phyloP scores from a whole-genome alignment of 64 coral and sea anemone species.

The Stylophora pistillata region DNA sequence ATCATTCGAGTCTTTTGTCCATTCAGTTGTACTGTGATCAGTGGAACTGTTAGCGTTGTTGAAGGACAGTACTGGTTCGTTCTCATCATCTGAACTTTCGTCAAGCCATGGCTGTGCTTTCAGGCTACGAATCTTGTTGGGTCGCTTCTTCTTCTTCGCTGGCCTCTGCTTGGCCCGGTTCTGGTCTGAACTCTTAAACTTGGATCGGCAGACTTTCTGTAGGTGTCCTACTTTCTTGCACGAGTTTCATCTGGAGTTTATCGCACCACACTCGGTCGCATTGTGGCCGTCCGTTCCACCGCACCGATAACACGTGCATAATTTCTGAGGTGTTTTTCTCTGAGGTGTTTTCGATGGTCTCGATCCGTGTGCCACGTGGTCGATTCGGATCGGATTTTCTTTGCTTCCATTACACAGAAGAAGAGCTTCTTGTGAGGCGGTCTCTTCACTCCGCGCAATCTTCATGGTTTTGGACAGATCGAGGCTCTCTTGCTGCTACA shows the following conservation, averaged over 20 bases:
- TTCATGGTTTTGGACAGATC: constrained; percentile 9
- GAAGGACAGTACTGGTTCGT: constrained; percentile 12
- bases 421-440: not conserved
- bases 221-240: constrained; percentile 47
- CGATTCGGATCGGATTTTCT: constrained; percentile 30
- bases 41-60: constrained; percentile 20
- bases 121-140: not conserved
- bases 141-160: not conserved
- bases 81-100: constrained; percentile 6
- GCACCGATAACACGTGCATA: constrained; percentile 16
- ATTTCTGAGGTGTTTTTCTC: not conserved
- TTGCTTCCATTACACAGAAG: constrained; percentile 12
- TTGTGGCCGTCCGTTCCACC: constrained; percentile 35
- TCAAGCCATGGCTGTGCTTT: constrained; percentile 17
- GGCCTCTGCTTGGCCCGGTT: not conserved
- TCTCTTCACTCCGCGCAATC: not conserved
- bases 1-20: constrained; percentile 23
- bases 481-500: constrained; percentile 10
- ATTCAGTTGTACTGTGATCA: constrained; percentile 9
- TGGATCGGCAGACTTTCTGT: constrained; percentile 3
- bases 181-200: not conserved
- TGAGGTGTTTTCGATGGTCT: not conserved
- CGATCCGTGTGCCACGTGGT: too few relatives aligned
- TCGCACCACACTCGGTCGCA: constrained; percentile 22
- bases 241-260: constrained; percentile 19